Base-by-base conservation (phyloP, 2,797 vertebrate genomes). In the Pseudochromis fuscus region DNA sequence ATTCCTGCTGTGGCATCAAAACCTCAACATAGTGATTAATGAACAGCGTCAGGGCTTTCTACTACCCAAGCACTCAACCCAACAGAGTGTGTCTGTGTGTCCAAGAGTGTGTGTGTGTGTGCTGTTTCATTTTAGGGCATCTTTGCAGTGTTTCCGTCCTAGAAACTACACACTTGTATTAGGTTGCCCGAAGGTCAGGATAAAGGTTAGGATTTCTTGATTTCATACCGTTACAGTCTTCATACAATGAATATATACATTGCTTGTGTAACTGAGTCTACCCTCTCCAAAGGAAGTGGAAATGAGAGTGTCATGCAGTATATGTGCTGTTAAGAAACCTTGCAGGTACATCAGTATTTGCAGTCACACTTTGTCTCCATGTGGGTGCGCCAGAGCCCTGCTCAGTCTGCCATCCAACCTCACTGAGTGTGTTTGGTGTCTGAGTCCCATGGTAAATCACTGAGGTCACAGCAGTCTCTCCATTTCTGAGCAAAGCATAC, bases 1-100 rank as follows among this genome's bases (percentile, higher is more conserved):
- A 67, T 89, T 92, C 88, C 85, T 91, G 90, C 90, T 89, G 90
- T 89, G 81, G 74, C 89, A 90, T 91, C 88, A 88, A 87, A 91
- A 88, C 82, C 83, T 87, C 81, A 90, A 86, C 81, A 44, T 63
- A 37, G 82, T 91, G 90, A 91, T 92, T 91, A 91, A 91, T 90
- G 90, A 91, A 83, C 65, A 51, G 73, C 62, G 72, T 81, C 76
- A 68, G 59, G 66, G 72, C 70, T 86, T 92, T 91, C 81, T 86
- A 87, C 90, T 81, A 81, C 72, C 63, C 71, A 83, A 88, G 91
- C 91, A 90, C 72, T 70, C 72, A 40, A 72, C 68, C 70, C 56
- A 81, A 58, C 37, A 69, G 75, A 75, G 73, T 72, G 75, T 59
- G 74, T 80, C 56, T 75, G 56, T 62, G 49, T 72, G 53, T 53